Percentiles rank a stretch among this genome's conserved stretches.
Conservation (phyloP, 2,113 vertebrate genomes). For the Podilymbus podiceps region DNA sequence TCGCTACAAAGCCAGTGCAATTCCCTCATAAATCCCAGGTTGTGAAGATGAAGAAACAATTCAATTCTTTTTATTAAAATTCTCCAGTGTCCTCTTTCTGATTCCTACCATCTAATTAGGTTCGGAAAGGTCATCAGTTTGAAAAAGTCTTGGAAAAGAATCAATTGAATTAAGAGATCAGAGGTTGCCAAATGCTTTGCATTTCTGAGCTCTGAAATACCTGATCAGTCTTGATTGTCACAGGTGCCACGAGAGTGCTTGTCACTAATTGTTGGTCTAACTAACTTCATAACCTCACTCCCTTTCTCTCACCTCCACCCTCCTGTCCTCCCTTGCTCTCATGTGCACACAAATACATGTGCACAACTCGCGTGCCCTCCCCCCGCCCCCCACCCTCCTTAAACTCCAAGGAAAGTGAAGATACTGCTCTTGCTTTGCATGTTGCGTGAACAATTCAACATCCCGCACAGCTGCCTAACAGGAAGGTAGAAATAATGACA, state of each 20-base stretch:
- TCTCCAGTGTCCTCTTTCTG: constrained; percentile 69
- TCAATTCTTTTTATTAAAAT: constrained; percentile 69
- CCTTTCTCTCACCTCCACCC: background rate
- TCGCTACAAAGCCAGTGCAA: constrained; percentile 77
- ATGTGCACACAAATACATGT: background rate
- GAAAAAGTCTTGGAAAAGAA: constrained; percentile 59
- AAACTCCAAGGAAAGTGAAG: background rate
- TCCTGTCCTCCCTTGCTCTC: background rate
- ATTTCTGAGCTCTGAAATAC: constrained; percentile 46
- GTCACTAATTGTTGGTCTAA: constrained; percentile 5
- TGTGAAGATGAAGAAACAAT: constrained; percentile 74
- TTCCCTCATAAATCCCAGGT: constrained; percentile 78
- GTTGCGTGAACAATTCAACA: background rate
- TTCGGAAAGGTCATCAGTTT: constrained; percentile 71
- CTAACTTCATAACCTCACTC: background rate
- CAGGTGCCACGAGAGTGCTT: background rate
- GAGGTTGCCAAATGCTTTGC: constrained; percentile 20
- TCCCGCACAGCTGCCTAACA: background rate
- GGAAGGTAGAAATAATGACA: constrained; percentile 27
- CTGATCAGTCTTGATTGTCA: background rate
- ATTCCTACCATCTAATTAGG: constrained; percentile 69
- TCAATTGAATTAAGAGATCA: constrained; percentile 57
- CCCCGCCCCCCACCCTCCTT: no score
- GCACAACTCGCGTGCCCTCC: no score
- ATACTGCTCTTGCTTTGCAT: background rate